Evolutionary conservation across 2,797 vertebrate species (phyloP).

Genomic region (Bradypus variegatus): DNA sequence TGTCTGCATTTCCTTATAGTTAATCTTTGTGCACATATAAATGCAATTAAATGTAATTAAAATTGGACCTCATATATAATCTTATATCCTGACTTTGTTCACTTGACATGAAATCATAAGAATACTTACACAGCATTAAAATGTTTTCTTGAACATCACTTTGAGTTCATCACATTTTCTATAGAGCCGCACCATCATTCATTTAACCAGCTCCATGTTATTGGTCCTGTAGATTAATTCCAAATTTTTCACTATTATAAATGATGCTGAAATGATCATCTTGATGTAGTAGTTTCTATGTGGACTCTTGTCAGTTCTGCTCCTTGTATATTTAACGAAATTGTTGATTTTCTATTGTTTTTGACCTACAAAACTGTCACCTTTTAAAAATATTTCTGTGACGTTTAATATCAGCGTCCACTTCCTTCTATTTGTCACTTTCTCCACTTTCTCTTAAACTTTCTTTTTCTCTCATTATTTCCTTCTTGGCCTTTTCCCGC

Average conservation of each 20-base stretch:
- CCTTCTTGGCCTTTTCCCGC: no score
- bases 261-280: no score
- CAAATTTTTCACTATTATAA: neutral
- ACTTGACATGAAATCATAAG: neutral
- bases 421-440: neutral
- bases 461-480: neutral
- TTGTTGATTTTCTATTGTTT: neutral
- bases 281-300: neutral
- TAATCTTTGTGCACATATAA: neutral
- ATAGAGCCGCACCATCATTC: fast-evolving
- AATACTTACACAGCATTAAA: neutral
- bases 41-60: neutral
- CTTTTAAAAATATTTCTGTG: neutral
- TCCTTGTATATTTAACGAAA: no score
- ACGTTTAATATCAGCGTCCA: neutral
- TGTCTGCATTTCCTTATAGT: neutral
- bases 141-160: neutral
- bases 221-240: neutral
- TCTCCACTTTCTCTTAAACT: neutral
- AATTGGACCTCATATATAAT: neutral
- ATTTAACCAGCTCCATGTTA: no score
- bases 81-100: neutral
- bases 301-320: neutral
- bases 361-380: neutral
- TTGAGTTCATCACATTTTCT: neutral